A percentile compares a stretch with the other conserved stretches of the same genome.
These are phyloP conservation scores for Nymphalis urticae DNA, from an alignment of 2,888 invertebrate genomes.

Conservation along the genomic window DNA sequence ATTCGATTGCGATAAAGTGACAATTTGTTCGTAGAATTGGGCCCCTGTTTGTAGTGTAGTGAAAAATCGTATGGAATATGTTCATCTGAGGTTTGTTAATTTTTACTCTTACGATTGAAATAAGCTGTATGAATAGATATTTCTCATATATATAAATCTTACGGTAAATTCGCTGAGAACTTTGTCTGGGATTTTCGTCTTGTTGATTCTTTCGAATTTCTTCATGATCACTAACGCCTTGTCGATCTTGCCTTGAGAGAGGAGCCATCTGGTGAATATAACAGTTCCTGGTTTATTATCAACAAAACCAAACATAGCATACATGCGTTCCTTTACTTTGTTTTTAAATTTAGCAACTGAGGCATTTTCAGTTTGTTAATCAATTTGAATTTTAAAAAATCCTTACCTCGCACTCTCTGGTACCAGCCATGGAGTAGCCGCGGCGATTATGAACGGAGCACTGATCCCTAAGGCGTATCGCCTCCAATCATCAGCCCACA, in stretches of 20 bases:
- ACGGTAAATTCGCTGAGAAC: conserved; percentile 88
- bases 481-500: conserved; percentile 90
- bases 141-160: conserved; percentile 50
- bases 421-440: conserved; percentile 88
- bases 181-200: conserved; percentile 86
- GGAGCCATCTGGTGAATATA: conserved; percentile 85
- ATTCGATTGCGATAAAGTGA: too few species aligned
- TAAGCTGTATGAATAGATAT: too few species aligned
- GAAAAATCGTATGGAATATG: too few species aligned
- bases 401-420: conserved; percentile 91
- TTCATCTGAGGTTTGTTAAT: too few species aligned
- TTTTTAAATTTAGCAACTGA: too few species aligned
- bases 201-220: conserved; percentile 90
- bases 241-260: conserved; percentile 91
- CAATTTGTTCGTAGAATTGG: too few species aligned
- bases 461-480: conserved; percentile 89
- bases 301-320: too few species aligned
- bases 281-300: not conserved
- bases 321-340: too few species aligned
- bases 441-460: conserved; percentile 86
- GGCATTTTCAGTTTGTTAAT: not conserved
- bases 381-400: too few species aligned
- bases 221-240: conserved; percentile 89
- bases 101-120: too few species aligned
- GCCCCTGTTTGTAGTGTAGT: too few species aligned